These are phyloP conservation scores for Poecilia gillii DNA, from an alignment of 2,797 vertebrate species.

Conservation along the genomic window DNA sequence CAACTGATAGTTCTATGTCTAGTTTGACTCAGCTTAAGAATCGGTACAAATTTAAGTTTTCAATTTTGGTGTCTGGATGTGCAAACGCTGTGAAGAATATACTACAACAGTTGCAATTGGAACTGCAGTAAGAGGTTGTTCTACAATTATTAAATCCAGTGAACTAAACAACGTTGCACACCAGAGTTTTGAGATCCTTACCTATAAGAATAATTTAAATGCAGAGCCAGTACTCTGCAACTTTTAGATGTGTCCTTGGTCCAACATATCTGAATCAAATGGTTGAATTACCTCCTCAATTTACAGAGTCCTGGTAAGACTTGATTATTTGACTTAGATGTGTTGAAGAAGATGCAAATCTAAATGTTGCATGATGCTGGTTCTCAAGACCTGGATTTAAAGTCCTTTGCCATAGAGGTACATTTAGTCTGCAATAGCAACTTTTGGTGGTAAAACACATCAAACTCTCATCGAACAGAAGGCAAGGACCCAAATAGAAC, in stretches of 20 bases:
- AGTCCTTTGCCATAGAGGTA: no score
- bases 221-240: no score
- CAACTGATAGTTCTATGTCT: neutral
- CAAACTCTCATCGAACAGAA: neutral
- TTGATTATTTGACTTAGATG: no score
- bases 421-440: neutral
- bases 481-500: neutral
- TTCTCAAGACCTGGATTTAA: no score
- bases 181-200: neutral
- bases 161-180: neutral
- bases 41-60: neutral
- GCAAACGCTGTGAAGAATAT: neutral
- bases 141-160: neutral
- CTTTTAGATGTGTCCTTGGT: no score
- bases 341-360: no score
- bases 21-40: neutral
- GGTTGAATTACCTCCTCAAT: no score
- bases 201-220: neutral
- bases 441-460: neutral
- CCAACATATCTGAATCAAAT: no score
- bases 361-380: no score
- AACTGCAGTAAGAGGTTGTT: neutral
- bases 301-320: no score
- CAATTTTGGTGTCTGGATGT: neutral
- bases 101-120: neutral